Evolutionary conservation across 2,797 vertebrate genomes (phyloP).

Genomic region (Okamejei kenojei): DNA sequence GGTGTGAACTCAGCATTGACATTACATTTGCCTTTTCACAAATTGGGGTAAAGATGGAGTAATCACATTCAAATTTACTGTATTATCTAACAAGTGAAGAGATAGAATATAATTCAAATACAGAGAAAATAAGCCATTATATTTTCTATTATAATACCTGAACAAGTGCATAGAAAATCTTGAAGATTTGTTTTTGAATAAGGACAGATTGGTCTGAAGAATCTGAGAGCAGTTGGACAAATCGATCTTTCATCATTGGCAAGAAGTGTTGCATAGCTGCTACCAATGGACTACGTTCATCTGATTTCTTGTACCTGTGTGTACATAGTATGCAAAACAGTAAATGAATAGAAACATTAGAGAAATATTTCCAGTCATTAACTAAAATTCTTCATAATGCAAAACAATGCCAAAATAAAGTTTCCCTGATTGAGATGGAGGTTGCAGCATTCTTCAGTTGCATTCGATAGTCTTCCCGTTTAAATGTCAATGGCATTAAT

Average conservation of each 20-base stretch:
- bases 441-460: not conserved
- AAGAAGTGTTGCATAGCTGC: slow-evolving; percentile 98
- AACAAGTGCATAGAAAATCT: slow-evolving; percentile 97
- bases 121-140: not conserved
- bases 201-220: slow-evolving; percentile 89
- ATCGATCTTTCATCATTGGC: slow-evolving; percentile 91
- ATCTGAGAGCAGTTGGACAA: slow-evolving; percentile 86
- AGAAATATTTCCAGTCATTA: not conserved
- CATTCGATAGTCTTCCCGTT: not conserved
- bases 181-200: slow-evolving; percentile 98
- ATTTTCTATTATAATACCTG: slow-evolving; percentile 67
- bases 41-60: not conserved
- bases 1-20: not conserved
- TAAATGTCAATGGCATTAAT: not conserved
- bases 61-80: not conserved
- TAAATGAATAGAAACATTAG: not conserved
- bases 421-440: not conserved
- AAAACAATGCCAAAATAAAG: not conserved
- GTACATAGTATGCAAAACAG: slow-evolving; percentile 36
- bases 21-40: not conserved
- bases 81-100: not conserved
- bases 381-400: not conserved
- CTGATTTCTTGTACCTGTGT: slow-evolving; percentile 91
- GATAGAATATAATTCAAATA: not conserved
- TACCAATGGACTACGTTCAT: slow-evolving; percentile 87